Base-by-base conservation (phyloP, 2,797 vertebrate species). In the Dallia pectoralis region DNA sequence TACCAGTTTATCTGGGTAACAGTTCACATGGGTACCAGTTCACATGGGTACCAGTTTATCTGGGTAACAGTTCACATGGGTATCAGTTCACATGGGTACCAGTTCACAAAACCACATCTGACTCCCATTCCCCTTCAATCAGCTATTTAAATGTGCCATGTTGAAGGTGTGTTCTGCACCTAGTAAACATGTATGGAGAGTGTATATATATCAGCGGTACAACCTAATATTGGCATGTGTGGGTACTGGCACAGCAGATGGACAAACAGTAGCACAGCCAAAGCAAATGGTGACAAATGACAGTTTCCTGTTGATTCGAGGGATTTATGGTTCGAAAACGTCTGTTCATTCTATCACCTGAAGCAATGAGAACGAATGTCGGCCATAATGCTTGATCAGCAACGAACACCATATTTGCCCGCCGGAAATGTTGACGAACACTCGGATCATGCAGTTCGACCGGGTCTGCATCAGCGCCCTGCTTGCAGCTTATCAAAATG, bases 351-450 rank as follows among this genome's bases (percentile, higher is more conserved):
- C 86, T 85, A 87, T 91, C 88, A 83, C 91, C 87, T 80, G 82
- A 77, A 82, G 86, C 83, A 81, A 92, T 88, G 85, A 91, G 85
- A 87, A 89, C 86, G 86, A 87, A 92, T 90, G 89, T 90, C 87
- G 89, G 86, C 80, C 86, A 88, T 90, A 84, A 84, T 90, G 89
- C 90, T 90, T 90, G 86, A 90, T 91, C 90, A 89, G 88, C 88
- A 89, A 89, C 83, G 86, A 90, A 90, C 89, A 87, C 88, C 85
- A 84, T 90, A 87, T 89, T 86, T 82, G 75, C 86, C 87, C 79
- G 65, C 72, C 69, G 84, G 79, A 88, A 84, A 84, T 91, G 86
- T 87, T 89, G 89, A 90, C 76, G 79, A 89, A 89, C 85, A 86
- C 89, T 91, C 85, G 89, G 88, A 91, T 84, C 75, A 77, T 82